Percentiles rank a stretch among this genome's conserved stretches.
Evolutionary conservation across 2,888 invertebrate genomes (phyloP).

Genomic region (Phyllotreta striolata): DNA sequence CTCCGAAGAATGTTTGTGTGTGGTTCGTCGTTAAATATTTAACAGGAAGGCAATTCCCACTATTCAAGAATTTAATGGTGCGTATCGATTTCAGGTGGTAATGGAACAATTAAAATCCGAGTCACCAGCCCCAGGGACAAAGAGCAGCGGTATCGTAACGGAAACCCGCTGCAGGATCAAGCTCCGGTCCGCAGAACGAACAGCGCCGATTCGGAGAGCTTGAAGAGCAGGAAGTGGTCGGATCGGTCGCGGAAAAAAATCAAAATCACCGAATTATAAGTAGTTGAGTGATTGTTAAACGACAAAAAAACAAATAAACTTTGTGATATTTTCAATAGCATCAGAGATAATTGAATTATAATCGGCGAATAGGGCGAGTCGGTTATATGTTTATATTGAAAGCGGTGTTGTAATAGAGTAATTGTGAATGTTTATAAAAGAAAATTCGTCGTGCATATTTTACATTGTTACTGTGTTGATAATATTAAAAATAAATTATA

Average conservation of each 20-base stretch:
- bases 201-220: conserved; percentile 18
- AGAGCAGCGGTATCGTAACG: conserved; percentile 15
- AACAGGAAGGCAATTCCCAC: neutral
- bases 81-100: conserved; percentile 31
- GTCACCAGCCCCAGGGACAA: conserved; percentile 20
- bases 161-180: conserved; percentile 17
- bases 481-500: too few relatives aligned
- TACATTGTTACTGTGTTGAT: too few relatives aligned
- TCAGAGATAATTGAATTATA: too few relatives aligned
- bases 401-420: too few relatives aligned
- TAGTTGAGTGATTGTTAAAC: neutral
- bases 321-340: conserved; percentile 31
- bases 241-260: conserved; percentile 23
- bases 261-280: conserved; percentile 28
- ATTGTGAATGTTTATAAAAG: too few relatives aligned
- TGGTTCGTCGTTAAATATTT: too few relatives aligned
- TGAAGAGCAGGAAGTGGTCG: conserved; percentile 33
- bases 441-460: too few relatives aligned
- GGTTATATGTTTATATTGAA: too few relatives aligned
- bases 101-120: conserved; percentile 38
- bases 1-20: too few relatives aligned
- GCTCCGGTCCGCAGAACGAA: conserved; percentile 10
- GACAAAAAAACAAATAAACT: conserved; percentile 4
- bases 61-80: neutral
- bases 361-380: too few relatives aligned